These are phyloP conservation scores for Lissonota sp. DNA, from an alignment of 2,888 invertebrate genomes.

Conservation along the genomic window DNA sequence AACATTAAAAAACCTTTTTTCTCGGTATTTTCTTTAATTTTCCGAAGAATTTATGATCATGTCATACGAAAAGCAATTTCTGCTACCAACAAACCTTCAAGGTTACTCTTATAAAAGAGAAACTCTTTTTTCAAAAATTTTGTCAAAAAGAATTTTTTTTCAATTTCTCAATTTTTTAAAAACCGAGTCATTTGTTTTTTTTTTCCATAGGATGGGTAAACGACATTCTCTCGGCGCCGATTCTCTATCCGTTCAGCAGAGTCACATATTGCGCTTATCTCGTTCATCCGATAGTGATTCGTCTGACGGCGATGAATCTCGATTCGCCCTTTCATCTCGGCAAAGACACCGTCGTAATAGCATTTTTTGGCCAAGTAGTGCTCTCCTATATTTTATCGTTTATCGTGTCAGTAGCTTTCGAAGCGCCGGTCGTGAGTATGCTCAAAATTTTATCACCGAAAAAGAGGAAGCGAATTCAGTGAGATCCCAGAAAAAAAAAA, in stretches of 20 bases:
- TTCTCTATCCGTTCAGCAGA: conserved; percentile 93
- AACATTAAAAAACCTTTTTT: too few relatives aligned
- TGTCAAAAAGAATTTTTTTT: not conserved
- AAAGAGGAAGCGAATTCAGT: conserved; percentile 80
- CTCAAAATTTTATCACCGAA: conserved; percentile 87
- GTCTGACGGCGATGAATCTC: conserved; percentile 91
- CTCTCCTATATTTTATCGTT: conserved; percentile 92
- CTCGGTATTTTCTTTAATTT: too few relatives aligned
- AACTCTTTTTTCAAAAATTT: too few relatives aligned
- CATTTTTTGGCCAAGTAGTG: conserved; percentile 93
- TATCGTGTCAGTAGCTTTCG: conserved; percentile 92
- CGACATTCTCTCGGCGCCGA: conserved; percentile 89
- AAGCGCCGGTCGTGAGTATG: conserved; percentile 94
- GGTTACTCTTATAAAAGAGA: too few relatives aligned
- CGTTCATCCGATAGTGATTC: conserved; percentile 92
- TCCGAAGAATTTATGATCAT: too few relatives aligned
- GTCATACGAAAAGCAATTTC: too few relatives aligned
- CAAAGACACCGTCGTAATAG: conserved; percentile 90
- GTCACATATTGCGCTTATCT: conserved; percentile 95
- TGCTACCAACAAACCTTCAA: too few relatives aligned
- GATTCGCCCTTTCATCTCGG: conserved; percentile 93
- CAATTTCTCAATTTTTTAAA: conserved; percentile 3
- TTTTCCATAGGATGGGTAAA: conserved; percentile 86
- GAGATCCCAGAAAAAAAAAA: conserved; percentile 56
- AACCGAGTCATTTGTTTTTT: too few relatives aligned